Conservation (phyloP, 2,888 invertebrate species). For the Philonicus albiceps region DNA sequence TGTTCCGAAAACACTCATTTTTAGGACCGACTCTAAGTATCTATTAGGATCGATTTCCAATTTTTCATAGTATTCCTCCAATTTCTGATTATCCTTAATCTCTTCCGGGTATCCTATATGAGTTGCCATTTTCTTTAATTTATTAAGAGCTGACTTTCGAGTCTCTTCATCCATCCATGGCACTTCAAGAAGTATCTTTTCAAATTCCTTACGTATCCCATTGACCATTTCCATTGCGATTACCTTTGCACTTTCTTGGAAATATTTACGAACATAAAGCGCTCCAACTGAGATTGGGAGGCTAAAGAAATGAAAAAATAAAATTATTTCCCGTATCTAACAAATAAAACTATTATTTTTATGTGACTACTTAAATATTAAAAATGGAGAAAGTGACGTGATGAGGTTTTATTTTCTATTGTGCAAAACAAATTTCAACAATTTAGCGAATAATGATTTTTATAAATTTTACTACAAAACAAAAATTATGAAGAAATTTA, state of each 20-base stretch:
- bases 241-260: slow-evolving; percentile 83
- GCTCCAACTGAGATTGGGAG: slow-evolving; percentile 81
- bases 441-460: not conserved
- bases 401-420: not conserved
- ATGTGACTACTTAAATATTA: not conserved
- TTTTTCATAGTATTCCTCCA: slow-evolving; percentile 79
- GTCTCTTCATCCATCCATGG: slow-evolving; percentile 95
- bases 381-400: not conserved
- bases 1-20: slow-evolving; percentile 81
- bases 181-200: slow-evolving; percentile 77
- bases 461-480: not conserved
- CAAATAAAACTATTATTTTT: not conserved
- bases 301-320: slow-evolving; percentile 59
- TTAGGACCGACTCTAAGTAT: slow-evolving; percentile 79
- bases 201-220: slow-evolving; percentile 83
- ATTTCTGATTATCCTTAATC: slow-evolving; percentile 80
- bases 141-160: slow-evolving; percentile 76
- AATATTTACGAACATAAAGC: slow-evolving; percentile 86
- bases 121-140: slow-evolving; percentile 82
- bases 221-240: slow-evolving; percentile 88
- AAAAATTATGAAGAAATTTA: not conserved
- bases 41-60: slow-evolving; percentile 76
- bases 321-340: not conserved
- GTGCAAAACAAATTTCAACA: not conserved
- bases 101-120: slow-evolving; percentile 95